Conservation (phyloP, 2,797 vertebrate genomes). For the Podarcis lilfordi region DNA sequence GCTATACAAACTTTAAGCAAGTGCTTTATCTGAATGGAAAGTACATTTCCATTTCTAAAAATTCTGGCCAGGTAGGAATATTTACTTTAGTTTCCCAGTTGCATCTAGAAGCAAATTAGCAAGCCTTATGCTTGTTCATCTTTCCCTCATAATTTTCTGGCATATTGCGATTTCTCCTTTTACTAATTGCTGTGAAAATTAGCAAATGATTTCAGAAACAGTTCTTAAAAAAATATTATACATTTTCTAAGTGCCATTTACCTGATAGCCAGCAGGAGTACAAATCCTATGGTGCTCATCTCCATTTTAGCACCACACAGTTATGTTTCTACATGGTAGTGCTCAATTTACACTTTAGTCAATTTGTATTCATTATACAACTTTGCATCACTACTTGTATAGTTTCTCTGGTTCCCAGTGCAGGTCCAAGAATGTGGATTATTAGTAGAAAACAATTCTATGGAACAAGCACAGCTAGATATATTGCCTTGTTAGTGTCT, state of each 20-base stretch:
- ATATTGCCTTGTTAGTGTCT: neutral
- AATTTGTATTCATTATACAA: conserved; percentile 23
- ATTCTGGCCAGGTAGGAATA: neutral
- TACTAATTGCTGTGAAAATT: conserved; percentile 2
- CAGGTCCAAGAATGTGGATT: neutral
- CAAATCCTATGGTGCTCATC: neutral
- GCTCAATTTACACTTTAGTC: conserved; percentile 5
- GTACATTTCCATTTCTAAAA: neutral
- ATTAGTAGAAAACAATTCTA: conserved; percentile 22
- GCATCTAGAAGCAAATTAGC: neutral
- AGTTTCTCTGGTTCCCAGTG: neutral
- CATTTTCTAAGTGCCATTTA: neutral
- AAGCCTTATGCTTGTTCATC: neutral
- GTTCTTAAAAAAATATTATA: neutral
- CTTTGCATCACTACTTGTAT: neutral
- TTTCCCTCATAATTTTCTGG: neutral
- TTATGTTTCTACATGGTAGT: neutral
- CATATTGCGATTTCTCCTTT: neutral
- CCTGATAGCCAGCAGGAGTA: neutral
- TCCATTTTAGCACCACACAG: conserved; percentile 9
- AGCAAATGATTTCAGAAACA: neutral
- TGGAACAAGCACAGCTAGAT: neutral
- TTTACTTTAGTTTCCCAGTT: neutral
- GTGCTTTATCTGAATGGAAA: neutral
- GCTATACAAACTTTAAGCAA: neutral